Evolutionary conservation across 2,888 invertebrate genomes (phyloP), one percentile per base, ranked within the genome.

Genomic region (Nomada hirtipes): DNA sequence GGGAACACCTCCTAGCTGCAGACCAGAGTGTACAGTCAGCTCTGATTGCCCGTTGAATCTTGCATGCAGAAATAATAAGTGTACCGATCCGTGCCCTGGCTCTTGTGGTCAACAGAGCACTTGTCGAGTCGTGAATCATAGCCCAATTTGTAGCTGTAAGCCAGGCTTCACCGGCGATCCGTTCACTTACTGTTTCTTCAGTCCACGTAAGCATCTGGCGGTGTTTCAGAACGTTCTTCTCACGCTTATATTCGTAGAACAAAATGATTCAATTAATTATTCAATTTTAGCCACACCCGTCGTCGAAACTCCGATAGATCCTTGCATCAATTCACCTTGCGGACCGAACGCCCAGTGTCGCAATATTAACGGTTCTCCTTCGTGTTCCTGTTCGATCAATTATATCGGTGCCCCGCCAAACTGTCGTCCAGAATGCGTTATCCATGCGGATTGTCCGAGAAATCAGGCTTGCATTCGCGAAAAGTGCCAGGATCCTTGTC

Each of bases 401-500:
- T 96, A 95, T 95, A 96, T 95, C 94, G 96, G 96, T 15, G 90
- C 94, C 50, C 95, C 96, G 57, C 95, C 94, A 52, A 94, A 95
- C 79, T 98, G 98, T 91, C 95, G 96, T 84, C 97, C 97, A 0
- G 97, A 98, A 94, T 98, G 98, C 92, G 94, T 97, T 50, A 94
- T 97, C 63, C 97, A 97, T 93, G 95, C 96, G 2, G 98, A 98
- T 91, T 98, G 98, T 92, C 94, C 96, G 9, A 96, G 96, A 70
- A 95, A 96, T 91, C 94, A 95, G 89, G 97, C 97, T 9, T 97
- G 97, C 90, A 95, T 96, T 26, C 96, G 96, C 93, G 96, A 96
- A 90, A 97, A 96, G 94, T 97, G 97, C 91, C 95, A 95, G 86
- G 97, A 98, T 94, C 98, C 98, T 4, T 98, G 98, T 89, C 95